Evolutionary conservation across 2,797 vertebrate genomes (phyloP).

Genomic region (Xenopus petersii): DNA sequence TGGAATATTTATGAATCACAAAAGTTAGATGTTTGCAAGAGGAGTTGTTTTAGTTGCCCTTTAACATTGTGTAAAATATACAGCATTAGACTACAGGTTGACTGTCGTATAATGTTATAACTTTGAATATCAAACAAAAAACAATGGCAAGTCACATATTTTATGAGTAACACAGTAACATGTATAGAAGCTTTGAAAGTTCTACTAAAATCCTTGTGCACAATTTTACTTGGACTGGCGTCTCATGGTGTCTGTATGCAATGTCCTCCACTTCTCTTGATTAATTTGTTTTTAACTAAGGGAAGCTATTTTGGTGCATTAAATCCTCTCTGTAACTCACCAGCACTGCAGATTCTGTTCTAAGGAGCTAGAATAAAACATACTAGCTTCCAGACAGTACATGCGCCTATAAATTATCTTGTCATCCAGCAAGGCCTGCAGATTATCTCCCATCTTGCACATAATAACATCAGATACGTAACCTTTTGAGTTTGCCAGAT

Average conservation of each 20-base stretch:
- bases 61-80: too few species aligned
- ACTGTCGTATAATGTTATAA: too few species aligned
- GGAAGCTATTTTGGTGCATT: neutral
- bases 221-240: neutral
- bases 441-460: neutral
- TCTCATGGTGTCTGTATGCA: constrained; percentile 1
- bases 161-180: neutral
- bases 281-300: constrained; percentile 23
- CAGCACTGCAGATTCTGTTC: neutral
- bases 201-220: neutral
- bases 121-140: constrained; percentile 13
- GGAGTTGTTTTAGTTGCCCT: too few species aligned
- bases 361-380: neutral
- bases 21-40: too few species aligned
- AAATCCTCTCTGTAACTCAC: constrained; percentile 25
- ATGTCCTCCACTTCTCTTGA: constrained; percentile 11
- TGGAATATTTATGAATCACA: too few species aligned
- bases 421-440: neutral
- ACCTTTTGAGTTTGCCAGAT: neutral
- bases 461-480: neutral
- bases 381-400: neutral
- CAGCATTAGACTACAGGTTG: too few species aligned
- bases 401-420: neutral
- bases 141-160: neutral
- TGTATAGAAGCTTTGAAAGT: constrained; percentile 12